phyloP scores from a whole-genome alignment of 2,888 invertebrate species.

The Stenurella melanura region DNA sequence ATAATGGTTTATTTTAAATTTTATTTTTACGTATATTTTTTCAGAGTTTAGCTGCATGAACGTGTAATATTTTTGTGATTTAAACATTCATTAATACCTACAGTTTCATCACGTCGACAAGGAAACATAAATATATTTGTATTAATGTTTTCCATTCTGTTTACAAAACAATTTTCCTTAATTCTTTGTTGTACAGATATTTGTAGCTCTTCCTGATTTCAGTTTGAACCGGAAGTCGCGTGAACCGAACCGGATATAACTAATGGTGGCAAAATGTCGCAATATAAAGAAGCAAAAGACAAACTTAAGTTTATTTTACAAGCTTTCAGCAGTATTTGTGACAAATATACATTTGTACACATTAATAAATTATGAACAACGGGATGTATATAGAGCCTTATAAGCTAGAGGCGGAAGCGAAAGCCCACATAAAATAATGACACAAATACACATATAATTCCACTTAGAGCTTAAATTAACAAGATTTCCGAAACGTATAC shows the following conservation, averaged over 20 bases:
- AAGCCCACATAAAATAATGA: not conserved
- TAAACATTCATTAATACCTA: too few relatives aligned
- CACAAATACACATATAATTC: not conserved
- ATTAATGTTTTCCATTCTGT: not conserved
- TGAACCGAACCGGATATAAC: constrained; percentile 68
- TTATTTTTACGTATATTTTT: too few relatives aligned
- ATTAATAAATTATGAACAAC: constrained; percentile 25
- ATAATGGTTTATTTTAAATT: too few relatives aligned
- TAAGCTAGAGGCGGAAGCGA: not conserved
- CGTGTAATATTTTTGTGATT: too few relatives aligned
- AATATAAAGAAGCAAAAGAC: constrained; percentile 64
- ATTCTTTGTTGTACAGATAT: constrained; percentile 56
- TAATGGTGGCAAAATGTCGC: constrained; percentile 68
- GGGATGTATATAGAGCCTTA: not conserved
- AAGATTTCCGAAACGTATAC: not conserved
- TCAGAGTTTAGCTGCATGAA: too few relatives aligned
- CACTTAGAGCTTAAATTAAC: not conserved
- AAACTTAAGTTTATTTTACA: constrained; percentile 64
- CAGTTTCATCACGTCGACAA: too few relatives aligned
- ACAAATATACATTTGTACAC: constrained; percentile 9
- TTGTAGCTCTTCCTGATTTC: constrained; percentile 57
- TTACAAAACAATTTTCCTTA: constrained; percentile 53
- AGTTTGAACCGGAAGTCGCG: constrained; percentile 63
- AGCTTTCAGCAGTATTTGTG: constrained; percentile 50
- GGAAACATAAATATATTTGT: too few relatives aligned